A percentile compares a stretch with the other conserved stretches of the same genome.
phyloP scores from a whole-genome alignment of 2,888 invertebrate species.

The Ceramica pisi region DNA sequence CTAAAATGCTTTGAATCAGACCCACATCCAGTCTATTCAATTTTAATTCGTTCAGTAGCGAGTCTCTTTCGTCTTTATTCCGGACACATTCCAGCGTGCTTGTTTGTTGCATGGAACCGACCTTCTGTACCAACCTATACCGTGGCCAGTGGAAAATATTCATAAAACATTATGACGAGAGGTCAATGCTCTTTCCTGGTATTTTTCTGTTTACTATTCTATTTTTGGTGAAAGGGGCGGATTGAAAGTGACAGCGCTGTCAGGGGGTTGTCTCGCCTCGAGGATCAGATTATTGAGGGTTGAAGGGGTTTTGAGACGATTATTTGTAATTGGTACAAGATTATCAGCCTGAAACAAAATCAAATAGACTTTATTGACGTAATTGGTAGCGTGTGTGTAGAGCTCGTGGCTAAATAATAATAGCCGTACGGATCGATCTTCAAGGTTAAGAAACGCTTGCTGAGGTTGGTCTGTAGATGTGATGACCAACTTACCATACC shows the following conservation, averaged over 20 bases:
- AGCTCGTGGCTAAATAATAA: no score
- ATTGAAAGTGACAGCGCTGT: slow-evolving; percentile 55
- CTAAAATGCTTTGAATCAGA: no score
- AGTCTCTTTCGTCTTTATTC: no score
- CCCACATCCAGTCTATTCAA: no score
- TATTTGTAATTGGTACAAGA: slow-evolving; percentile 31
- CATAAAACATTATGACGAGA: slow-evolving; percentile 58
- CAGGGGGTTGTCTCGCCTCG: slow-evolving; percentile 32
- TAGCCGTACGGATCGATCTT: no score
- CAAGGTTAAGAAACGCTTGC: no score
- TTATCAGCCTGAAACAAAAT: background rate
- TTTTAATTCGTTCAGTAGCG: no score
- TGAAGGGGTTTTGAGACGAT: slow-evolving; percentile 9
- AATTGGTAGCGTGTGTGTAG: no score
- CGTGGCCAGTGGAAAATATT: slow-evolving; percentile 52
- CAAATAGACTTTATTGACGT: background rate
- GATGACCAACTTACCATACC: no score
- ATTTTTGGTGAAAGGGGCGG: slow-evolving; percentile 43
- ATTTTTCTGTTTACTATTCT: slow-evolving; percentile 48
- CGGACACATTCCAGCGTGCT: no score
- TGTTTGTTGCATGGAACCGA: fast-evolving
- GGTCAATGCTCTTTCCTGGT: slow-evolving; percentile 44
- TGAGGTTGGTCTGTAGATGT: no score
- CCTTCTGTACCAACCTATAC: background rate
- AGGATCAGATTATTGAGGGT: slow-evolving; percentile 18